Evolutionary conservation across 1,140 invertebrate species (phyloP).

Genomic region (Drosophila ambigua): DNA sequence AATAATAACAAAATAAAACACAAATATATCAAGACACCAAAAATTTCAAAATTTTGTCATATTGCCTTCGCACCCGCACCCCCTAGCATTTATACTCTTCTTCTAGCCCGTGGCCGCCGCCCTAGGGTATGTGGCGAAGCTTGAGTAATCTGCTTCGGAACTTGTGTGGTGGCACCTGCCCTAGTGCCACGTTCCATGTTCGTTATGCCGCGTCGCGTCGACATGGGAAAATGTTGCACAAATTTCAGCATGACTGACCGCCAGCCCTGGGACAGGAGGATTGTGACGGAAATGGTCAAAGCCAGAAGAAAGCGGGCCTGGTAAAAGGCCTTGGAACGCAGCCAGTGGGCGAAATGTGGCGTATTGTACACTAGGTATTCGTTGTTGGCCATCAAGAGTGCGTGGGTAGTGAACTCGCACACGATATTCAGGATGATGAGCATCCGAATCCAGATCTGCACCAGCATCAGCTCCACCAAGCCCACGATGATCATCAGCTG

Average conservation of each 20-base stretch:
- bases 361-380: constrained; percentile 24
- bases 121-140: no score
- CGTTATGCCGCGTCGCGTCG: no score
- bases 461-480: constrained; percentile 28
- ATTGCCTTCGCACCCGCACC: no score
- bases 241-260: neutral
- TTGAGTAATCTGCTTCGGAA: no score
- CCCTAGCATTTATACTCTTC: neutral
- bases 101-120: neutral
- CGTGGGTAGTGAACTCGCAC: constrained; percentile 21
- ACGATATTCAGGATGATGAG: constrained; percentile 28
- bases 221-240: no score
- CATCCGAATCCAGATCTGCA: constrained; percentile 38
- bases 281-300: constrained; percentile 4
- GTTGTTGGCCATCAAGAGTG: constrained; percentile 9
- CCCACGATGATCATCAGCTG: constrained; percentile 30
- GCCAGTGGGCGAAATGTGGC: constrained; percentile 22
- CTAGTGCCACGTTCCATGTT: no score
- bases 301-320: constrained; percentile 27
- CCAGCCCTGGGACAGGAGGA: constrained; percentile 1
- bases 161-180: no score
- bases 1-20: constrained; percentile 13
- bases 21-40: neutral
- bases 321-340: constrained; percentile 20
- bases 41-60: no score